These are phyloP conservation scores for Leguminivora glycinivorella DNA, from an alignment of 1,140 invertebrate genomes.

Conservation along the genomic window DNA sequence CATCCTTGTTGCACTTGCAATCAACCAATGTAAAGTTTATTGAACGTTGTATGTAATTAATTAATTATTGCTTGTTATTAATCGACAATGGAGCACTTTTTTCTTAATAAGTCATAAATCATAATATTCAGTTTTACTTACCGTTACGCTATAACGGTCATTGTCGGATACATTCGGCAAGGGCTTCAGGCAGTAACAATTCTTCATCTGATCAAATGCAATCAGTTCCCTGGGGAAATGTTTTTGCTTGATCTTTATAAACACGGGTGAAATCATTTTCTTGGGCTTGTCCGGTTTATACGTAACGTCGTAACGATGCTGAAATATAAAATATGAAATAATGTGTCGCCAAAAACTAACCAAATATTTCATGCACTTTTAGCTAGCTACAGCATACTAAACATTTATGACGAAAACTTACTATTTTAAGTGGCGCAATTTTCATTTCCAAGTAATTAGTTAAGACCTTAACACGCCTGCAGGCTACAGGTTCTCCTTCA, in stretches of 20 bases:
- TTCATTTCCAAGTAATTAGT: conserved; percentile 65
- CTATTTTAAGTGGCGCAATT: conserved; percentile 56
- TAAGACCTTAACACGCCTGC: conserved; percentile 40
- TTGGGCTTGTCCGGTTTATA: conserved; percentile 66
- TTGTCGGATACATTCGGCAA: conserved; percentile 37
- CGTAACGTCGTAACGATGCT: conserved; percentile 63
- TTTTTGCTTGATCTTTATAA: conserved; percentile 38
- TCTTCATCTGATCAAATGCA: conserved; percentile 69
- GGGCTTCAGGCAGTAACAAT: conserved; percentile 50
- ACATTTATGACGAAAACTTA: conserved; percentile 44
- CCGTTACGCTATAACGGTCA: conserved; percentile 41
- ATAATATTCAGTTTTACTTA: conserved; percentile 39
- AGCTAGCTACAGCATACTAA: conserved; percentile 21
- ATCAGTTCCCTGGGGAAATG: conserved; percentile 47
- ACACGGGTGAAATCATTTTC: conserved; percentile 52
- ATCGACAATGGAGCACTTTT: conserved; percentile 20
- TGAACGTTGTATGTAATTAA: background rate
- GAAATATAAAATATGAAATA: conserved; percentile 38
- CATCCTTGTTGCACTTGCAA: too few relatives aligned
- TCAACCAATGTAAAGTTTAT: too few relatives aligned
- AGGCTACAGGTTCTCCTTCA: conserved; percentile 36
- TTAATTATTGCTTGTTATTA: conserved; percentile 2
- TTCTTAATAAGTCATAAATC: conserved; percentile 5
- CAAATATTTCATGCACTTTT: conserved; percentile 20
- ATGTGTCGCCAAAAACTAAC: conserved; percentile 4